Conservation (phyloP, 2,797 vertebrate species). For the Enteromius anoplus region DNA sequence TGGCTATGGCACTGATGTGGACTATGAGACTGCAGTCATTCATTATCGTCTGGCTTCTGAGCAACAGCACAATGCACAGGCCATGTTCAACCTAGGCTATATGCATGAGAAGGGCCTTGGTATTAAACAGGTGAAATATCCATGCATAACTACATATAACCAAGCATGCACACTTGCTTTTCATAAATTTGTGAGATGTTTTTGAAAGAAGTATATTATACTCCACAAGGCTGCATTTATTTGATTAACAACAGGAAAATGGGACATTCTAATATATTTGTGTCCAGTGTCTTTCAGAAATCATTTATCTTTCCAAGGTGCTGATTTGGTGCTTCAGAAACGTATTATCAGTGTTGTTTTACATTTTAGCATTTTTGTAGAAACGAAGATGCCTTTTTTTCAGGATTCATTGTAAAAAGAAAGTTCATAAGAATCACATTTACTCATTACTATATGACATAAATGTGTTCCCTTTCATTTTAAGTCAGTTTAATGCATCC, state of each 20-base stretch:
- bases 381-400: background rate
- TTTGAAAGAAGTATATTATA: background rate
- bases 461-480: background rate
- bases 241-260: background rate
- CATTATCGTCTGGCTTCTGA: slow-evolving; percentile 97
- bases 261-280: background rate
- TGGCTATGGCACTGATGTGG: slow-evolving; percentile 94
- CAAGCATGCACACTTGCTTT: background rate
- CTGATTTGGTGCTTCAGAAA: background rate
- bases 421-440: background rate
- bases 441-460: background rate
- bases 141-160: background rate
- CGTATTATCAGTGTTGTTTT: background rate
- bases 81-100: slow-evolving; percentile 98
- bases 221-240: background rate
- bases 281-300: background rate
- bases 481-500: background rate
- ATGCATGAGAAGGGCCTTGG: slow-evolving; percentile 98
- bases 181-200: background rate
- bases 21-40: slow-evolving; percentile 96
- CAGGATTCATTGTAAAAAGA: too few species aligned
- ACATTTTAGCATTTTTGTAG: background rate
- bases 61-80: slow-evolving; percentile 97
- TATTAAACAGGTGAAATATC: slow-evolving; percentile 90
- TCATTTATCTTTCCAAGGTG: background rate